Conservation (phyloP, 2,113 vertebrate genomes). For the Oenanthe oenanthe region DNA sequence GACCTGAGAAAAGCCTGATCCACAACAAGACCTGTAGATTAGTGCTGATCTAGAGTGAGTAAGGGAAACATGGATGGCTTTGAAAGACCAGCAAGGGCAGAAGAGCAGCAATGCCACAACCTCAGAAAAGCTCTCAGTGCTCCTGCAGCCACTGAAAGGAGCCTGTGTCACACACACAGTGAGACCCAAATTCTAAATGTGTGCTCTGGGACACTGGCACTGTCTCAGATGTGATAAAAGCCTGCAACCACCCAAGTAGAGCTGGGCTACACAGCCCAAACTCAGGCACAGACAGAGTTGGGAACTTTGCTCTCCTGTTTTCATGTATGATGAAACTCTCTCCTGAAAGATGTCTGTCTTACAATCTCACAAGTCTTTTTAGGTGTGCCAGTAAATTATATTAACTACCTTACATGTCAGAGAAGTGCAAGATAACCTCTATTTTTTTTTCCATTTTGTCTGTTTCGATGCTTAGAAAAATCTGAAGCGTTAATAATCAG, state of each 20-base stretch:
- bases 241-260: neutral
- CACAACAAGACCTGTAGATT: neutral
- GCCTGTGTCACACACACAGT: accelerated
- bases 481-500: neutral
- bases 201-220: neutral
- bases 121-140: neutral
- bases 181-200: neutral
- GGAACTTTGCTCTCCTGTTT: neutral
- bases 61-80: neutral
- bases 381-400: neutral
- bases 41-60: neutral
- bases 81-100: neutral
- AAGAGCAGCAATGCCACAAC: accelerated
- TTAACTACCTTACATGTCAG: neutral
- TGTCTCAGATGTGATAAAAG: neutral
- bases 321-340: neutral
- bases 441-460: neutral
- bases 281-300: accelerated
- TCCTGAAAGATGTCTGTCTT: neutral
- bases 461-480: neutral
- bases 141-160: neutral
- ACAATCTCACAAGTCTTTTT: neutral
- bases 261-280: neutral
- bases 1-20: neutral
- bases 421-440: neutral